Conservation (phyloP, 2,797 vertebrate genomes). For the Bucorvus abyssinicus region DNA sequence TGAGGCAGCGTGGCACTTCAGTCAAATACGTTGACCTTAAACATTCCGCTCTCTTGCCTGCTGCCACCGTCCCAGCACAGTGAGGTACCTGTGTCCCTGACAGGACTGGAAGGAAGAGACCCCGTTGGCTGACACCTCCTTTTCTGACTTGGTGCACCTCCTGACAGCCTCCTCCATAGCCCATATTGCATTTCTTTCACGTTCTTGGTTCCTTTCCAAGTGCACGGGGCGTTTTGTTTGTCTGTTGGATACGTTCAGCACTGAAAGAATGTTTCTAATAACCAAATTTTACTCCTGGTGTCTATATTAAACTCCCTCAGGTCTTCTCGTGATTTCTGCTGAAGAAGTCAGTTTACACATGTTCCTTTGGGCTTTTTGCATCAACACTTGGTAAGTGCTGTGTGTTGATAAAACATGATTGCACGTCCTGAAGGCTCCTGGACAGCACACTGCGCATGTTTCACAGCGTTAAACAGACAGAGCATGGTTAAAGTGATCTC, state of each 20-base stretch:
- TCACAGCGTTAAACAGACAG: background rate
- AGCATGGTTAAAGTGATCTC: background rate
- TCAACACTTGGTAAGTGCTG: background rate
- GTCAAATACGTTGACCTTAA: background rate
- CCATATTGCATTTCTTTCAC: background rate
- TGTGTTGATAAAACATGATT: constrained; percentile 19
- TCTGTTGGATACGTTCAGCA: background rate
- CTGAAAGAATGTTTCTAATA: constrained; percentile 20
- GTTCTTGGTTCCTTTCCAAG: background rate
- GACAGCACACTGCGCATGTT: background rate
- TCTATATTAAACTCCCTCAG: constrained; percentile 20
- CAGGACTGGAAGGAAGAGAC: background rate
- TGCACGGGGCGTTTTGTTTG: background rate
- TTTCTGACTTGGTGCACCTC: background rate
- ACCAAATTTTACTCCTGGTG: constrained; percentile 8
- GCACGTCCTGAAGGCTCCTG: background rate
- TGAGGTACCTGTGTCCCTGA: background rate
- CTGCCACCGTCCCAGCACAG: accelerated
- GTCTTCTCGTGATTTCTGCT: background rate
- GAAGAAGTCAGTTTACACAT: background rate
- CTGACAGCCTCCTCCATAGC: background rate
- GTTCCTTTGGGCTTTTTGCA: constrained; percentile 40
- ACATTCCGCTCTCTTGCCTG: background rate
- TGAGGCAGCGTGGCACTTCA: background rate
- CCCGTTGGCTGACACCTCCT: background rate